Evolutionary conservation across 2,888 invertebrate species (phyloP).

Genomic region (Ophioninae sp.): DNA sequence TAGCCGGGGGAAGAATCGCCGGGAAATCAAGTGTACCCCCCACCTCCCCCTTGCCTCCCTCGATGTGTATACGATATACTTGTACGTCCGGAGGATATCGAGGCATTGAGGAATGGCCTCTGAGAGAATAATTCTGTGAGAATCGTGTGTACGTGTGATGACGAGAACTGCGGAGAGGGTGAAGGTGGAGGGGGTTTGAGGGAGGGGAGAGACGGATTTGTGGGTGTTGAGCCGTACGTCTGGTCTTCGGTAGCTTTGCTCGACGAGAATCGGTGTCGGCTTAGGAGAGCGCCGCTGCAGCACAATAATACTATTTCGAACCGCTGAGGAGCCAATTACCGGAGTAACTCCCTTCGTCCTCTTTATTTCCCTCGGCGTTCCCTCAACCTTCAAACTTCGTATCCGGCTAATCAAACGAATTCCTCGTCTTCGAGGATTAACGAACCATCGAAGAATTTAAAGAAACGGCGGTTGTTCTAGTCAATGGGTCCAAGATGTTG

Average conservation of each 20-base stretch:
- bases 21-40: constrained; percentile 45
- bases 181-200: too few relatives aligned
- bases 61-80: constrained; percentile 51
- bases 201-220: too few relatives aligned
- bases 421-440: constrained; percentile 20
- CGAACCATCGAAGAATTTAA: background rate
- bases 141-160: too few relatives aligned
- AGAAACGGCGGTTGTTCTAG: too few relatives aligned
- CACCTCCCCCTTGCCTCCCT: too few relatives aligned
- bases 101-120: constrained; percentile 62
- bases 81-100: constrained; percentile 63
- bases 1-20: constrained; percentile 60
- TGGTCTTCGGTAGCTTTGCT: constrained; percentile 58
- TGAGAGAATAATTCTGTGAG: constrained; percentile 40
- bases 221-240: too few relatives aligned
- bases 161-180: too few relatives aligned
- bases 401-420: constrained; percentile 44
- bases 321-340: constrained; percentile 52
- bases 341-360: background rate
- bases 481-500: too few relatives aligned
- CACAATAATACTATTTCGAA: constrained; percentile 52
- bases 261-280: constrained; percentile 29
- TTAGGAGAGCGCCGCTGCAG: constrained; percentile 38
- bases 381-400: background rate
- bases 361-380: constrained; percentile 7